Evolutionary conservation across 1,140 invertebrate species (phyloP), one percentile per base, ranked within the genome.

Genomic region (Holotrichia oblita): DNA sequence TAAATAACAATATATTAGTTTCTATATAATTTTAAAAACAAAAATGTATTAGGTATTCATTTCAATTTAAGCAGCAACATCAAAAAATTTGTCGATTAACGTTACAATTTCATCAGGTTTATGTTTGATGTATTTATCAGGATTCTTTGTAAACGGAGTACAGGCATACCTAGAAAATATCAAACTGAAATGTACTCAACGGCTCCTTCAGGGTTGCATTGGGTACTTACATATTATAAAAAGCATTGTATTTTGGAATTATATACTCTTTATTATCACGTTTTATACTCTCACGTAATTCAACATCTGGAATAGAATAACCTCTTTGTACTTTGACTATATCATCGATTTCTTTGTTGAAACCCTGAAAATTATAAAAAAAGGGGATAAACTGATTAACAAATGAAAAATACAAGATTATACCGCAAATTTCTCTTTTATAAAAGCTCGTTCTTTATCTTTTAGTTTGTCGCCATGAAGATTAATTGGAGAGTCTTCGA

Each of bases 281-380:
- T 85, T 96, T 96, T 40, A 98, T 89, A 80, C 90, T 89, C 85
- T 96, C 93, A 44, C 97, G 89, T 44, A 99, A 87, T 84, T 97
- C 95, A 12, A 93, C 89, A 89, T 99, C 97, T 10, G 97, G 97
- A 82, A 99, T 95, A 24, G 96, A 96, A 89, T 98, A 99, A 74
- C 93, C 92, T 81, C 96, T 92, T 88, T 99, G 97, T 40, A 93
- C 92, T 80, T 93, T 93, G 0, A 91, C 90, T 24, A 94, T 92
- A 84, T 98, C 97, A 83, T 99, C 97, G 82, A 99, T 93, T 88
- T 99, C 97, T 85, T 97, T 97, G 86, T 98, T 98, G 86, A 99
- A 98, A 74, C 91, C 93, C 96, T 93, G 87, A 76, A 85, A 88
- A 48, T 22, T 76, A 64, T 10, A n/a, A 22, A 74, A 61, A 34